Evolutionary conservation across 2,113 vertebrate genomes (phyloP).

Genomic region (Clarias batrachus): DNA sequence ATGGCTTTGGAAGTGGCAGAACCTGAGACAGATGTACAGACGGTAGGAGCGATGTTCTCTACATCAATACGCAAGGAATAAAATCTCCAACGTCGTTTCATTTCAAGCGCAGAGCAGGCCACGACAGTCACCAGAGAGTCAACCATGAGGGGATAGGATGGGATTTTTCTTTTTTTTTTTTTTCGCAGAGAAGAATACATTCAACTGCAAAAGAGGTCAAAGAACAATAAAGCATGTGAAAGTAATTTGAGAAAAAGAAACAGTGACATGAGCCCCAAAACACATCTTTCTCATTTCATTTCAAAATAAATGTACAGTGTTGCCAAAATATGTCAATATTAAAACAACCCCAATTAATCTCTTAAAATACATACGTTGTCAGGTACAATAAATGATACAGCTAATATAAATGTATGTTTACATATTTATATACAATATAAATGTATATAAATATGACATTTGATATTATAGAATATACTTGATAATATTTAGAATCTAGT

Average conservation of each 20-base stretch:
- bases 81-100: conserved; percentile 18
- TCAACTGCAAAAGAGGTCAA: not conserved
- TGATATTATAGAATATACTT: too few relatives aligned
- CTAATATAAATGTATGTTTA: too few relatives aligned
- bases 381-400: too few relatives aligned
- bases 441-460: too few relatives aligned
- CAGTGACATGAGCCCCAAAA: not conserved
- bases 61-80: conserved; percentile 31
- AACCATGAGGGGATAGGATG: not conserved
- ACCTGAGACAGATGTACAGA: conserved; percentile 64
- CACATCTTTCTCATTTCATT: not conserved
- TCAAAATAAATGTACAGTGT: not conserved
- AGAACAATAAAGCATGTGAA: not conserved
- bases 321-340: not conserved
- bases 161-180: too few relatives aligned
- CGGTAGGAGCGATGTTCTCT: conserved; percentile 58
- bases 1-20: conserved; percentile 59
- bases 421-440: too few relatives aligned
- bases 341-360: not conserved
- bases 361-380: not conserved
- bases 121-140: not conserved
- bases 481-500: too few relatives aligned
- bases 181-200: too few relatives aligned
- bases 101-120: not conserved
- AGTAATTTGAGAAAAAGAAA: not conserved